phyloP scores from a whole-genome alignment of 2,113 vertebrate genomes.

The Pelusios castaneus region DNA sequence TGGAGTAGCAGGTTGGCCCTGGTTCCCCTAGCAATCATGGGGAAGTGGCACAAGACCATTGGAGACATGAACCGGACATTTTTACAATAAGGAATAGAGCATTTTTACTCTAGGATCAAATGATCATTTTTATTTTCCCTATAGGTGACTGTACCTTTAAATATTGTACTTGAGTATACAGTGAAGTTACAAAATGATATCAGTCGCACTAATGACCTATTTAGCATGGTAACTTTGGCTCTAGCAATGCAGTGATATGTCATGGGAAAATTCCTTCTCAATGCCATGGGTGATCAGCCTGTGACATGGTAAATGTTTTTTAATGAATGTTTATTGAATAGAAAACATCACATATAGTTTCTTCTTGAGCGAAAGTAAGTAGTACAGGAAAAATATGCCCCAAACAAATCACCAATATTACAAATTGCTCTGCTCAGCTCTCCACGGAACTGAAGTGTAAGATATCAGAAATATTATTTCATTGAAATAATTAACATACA shows the following conservation, averaged over 20 bases:
- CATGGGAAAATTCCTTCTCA: neutral
- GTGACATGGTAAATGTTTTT: neutral
- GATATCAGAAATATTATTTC: neutral
- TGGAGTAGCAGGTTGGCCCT: no score
- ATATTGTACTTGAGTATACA: neutral
- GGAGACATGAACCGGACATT: neutral
- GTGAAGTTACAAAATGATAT: neutral
- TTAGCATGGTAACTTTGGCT: neutral
- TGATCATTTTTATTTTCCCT: neutral
- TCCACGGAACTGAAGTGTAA: neutral
- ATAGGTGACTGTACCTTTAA: neutral
- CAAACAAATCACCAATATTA: neutral
- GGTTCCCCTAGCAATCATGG: no score
- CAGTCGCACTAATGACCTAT: neutral
- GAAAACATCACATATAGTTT: neutral
- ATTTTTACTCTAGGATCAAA: neutral
- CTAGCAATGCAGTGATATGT: neutral
- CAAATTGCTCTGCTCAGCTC: neutral
- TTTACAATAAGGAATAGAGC: neutral
- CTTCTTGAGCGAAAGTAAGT: slow-evolving; percentile 3
- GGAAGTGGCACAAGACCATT: no score
- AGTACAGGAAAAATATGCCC: neutral
- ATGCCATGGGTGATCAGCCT: neutral
- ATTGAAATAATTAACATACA: neutral
- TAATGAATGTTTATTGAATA: slow-evolving; percentile 28